These are phyloP conservation scores for Gryon sp. DNA, from an alignment of 1,140 invertebrate species.

Conservation along the genomic window DNA sequence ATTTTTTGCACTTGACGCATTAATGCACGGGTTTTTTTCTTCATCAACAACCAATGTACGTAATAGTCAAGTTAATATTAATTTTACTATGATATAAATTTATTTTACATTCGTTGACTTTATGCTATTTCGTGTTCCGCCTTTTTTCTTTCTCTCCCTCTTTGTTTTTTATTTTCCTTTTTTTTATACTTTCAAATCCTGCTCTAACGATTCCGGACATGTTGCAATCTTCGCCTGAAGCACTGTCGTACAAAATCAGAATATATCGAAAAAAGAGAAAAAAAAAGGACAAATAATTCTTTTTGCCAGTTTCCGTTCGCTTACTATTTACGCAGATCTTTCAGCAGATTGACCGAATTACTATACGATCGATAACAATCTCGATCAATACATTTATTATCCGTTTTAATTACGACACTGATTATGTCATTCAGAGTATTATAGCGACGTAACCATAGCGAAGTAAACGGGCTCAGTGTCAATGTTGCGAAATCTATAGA, in stretches of 20 bases:
- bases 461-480: conserved; percentile 66
- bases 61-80: no score
- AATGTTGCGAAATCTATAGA: conserved; percentile 66
- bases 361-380: conserved; percentile 36
- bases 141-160: no score
- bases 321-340: not conserved
- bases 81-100: no score
- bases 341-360: conserved; percentile 23
- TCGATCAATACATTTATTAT: conserved; percentile 39
- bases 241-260: not conserved
- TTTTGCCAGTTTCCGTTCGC: not conserved
- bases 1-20: conserved; percentile 10
- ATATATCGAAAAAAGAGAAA: conserved; percentile 1
- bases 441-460: conserved; percentile 46
- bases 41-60: no score
- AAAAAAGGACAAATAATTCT: no score
- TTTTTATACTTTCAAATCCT: conserved; percentile 33
- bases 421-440: conserved; percentile 55
- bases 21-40: conserved; percentile 32
- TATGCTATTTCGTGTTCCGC: no score
- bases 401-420: conserved; percentile 52
- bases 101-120: no score
- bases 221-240: not conserved
- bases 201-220: conserved; percentile 25
- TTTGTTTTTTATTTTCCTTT: no score